Evolutionary conservation across 2,113 vertebrate genomes (phyloP).

Genomic region (Pelmatolapia mariae): DNA sequence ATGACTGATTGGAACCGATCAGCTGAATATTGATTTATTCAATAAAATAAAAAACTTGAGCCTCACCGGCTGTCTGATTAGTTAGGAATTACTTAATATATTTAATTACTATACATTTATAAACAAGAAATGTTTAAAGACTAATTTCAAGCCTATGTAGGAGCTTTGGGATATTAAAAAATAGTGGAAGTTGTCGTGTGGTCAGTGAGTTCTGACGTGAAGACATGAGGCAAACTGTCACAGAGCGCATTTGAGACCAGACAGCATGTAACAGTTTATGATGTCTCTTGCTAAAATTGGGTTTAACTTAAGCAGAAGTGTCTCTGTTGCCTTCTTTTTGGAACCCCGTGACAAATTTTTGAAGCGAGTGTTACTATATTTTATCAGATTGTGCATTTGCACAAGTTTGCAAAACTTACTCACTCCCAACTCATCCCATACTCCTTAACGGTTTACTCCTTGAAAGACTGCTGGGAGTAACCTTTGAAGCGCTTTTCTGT

Average conservation of each 20-base stretch:
- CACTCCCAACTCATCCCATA: background rate
- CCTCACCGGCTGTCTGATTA: background rate
- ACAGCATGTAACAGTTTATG: background rate
- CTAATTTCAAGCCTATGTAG: background rate
- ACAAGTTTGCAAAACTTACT: background rate
- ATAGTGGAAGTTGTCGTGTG: background rate
- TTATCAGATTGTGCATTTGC: background rate
- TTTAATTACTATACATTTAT: background rate
- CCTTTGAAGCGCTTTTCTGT: background rate
- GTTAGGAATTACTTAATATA: background rate
- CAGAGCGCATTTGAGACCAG: accelerated
- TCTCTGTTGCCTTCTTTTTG: background rate
- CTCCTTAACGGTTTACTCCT: background rate
- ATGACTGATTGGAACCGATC: background rate
- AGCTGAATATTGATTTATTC: background rate
- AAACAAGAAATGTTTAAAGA: background rate
- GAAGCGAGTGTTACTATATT: background rate
- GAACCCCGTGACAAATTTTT: background rate
- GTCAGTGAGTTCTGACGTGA: accelerated
- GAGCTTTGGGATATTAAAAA: background rate
- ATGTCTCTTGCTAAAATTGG: background rate
- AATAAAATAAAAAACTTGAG: background rate
- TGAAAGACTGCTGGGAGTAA: background rate
- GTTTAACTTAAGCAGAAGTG: background rate
- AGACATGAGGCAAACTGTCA: background rate